Evolutionary conservation across 2,113 vertebrate species (phyloP).

Genomic region (Callithrix jacchus): DNA sequence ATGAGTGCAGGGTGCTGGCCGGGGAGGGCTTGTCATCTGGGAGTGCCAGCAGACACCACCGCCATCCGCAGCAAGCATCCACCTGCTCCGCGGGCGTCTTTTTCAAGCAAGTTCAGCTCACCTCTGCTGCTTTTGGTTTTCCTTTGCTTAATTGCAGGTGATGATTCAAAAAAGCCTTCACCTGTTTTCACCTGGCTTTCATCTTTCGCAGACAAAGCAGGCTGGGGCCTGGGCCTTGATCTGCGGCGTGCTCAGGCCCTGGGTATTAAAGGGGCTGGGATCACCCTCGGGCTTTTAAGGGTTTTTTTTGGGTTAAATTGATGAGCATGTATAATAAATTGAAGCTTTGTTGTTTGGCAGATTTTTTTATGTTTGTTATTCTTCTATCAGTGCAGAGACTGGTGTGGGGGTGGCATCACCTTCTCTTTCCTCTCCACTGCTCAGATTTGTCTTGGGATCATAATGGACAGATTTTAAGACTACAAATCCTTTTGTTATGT

Average conservation of each 20-base stretch:
- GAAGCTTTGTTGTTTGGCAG: conserved; percentile 87
- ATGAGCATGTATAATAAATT: conserved; percentile 85
- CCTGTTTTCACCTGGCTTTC: conserved; percentile 85
- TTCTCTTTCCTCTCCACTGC: conserved; percentile 42
- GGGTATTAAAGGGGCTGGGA: conserved; percentile 85
- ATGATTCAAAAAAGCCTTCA: conserved; percentile 86
- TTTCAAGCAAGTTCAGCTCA: conserved; percentile 82
- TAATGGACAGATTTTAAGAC: conserved; percentile 40
- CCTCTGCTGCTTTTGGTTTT: conserved; percentile 82
- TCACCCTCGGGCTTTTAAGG: conserved; percentile 85
- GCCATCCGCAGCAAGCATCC: conserved; percentile 79
- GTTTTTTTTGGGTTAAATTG: conserved; percentile 82
- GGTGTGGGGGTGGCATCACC: not conserved
- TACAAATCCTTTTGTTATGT: not conserved
- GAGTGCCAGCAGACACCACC: conserved; percentile 77
- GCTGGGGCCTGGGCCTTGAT: conserved; percentile 86
- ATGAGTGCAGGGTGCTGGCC: conserved; percentile 67
- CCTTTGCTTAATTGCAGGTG: conserved; percentile 88
- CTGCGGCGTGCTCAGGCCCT: conserved; percentile 81
- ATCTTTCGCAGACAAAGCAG: conserved; percentile 87
- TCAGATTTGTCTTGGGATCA: conserved; percentile 53
- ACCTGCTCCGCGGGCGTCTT: conserved; percentile 82
- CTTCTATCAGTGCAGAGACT: conserved; percentile 72
- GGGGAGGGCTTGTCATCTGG: conserved; percentile 61
- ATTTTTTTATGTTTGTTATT: conserved; percentile 82